Base-by-base conservation (phyloP, 1,140 invertebrate species). In the Plodia interpunctella region DNA sequence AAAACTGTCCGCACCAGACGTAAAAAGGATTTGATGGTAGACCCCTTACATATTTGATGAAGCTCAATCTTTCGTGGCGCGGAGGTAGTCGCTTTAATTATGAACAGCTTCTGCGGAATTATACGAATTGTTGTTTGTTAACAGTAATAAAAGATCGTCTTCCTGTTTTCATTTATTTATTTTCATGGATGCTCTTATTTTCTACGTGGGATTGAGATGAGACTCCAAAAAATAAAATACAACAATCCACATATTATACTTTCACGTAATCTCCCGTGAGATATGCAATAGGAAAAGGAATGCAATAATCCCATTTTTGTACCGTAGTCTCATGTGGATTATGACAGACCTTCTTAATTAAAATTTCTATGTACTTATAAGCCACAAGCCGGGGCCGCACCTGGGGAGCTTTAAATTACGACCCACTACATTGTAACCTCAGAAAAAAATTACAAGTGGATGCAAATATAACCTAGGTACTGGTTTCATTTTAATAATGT, bases 41-140 rank as follows among this genome's bases (percentile, higher is more conserved):
- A 77, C 75, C 80, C 74, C 77, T 66, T 88, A 88, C 83, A 88
- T 87, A 86, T 88, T 84, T 86, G 77, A 86, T 87, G 74, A 65
- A 66, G 64, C 75, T 78, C 81, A 81, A 86, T 86, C 78, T 84
- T 74, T 80, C 72, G 68, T 63, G 57, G 67, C 59, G 64, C 32
- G 60, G 66, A 78, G 68, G 80, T 70, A 79, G 71, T 73, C 66
- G 71, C 70, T 88, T 44, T 85, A 87, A 87, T 87, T 84, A 87
- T 87, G 82, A 75, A 88, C 66, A 68, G 67, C 66, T 73, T 63
- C 65, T 70, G 71, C 54, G 68, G 68, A 83, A 80, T 81, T 79
- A 76, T 74, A 71, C 73, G 72, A 77, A 82, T 77, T 77, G 72
- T 75, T 80, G 63, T 70, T 74, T 59, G 54, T 32, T 49, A 62